Evolutionary conservation across 2,888 invertebrate genomes (phyloP).

Genomic region (Xanthia icteritia): DNA sequence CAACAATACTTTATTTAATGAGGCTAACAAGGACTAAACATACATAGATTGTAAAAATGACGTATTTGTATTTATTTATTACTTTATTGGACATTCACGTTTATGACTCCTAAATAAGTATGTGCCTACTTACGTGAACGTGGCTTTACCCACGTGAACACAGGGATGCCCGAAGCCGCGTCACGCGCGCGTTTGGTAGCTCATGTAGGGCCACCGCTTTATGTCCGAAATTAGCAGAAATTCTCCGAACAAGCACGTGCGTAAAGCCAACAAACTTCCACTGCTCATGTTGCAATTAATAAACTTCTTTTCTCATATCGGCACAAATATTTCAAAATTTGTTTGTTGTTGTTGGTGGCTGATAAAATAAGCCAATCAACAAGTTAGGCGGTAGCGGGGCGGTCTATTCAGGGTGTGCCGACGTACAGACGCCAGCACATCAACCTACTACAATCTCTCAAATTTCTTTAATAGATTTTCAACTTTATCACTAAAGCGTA

Average conservation of each 20-base stretch:
- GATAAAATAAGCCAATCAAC: background rate
- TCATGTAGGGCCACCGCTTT: constrained; percentile 12
- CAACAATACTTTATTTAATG: constrained; percentile 20
- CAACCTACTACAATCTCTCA: too few species aligned
- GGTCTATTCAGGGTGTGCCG: too few species aligned
- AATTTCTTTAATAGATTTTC: too few species aligned
- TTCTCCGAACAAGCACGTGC: background rate
- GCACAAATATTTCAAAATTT: background rate
- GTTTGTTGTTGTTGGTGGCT: too few species aligned
- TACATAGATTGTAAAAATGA: background rate
- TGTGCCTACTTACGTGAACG: constrained; percentile 5
- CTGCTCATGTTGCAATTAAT: constrained; percentile 6
- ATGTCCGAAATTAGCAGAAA: constrained; percentile 14
- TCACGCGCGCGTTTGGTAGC: constrained; percentile 7
- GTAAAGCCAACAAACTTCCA: constrained; percentile 21
- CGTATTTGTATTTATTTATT: constrained; percentile 15
- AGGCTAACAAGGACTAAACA: constrained; percentile 12
- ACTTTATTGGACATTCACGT: background rate
- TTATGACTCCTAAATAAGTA: background rate
- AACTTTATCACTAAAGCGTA: too few species aligned
- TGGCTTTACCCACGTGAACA: constrained; percentile 16
- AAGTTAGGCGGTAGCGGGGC: background rate
- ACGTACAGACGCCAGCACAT: too few species aligned
- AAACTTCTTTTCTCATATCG: background rate
- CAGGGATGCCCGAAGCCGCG: constrained; percentile 3